phyloP scores from a whole-genome alignment of 2,888 invertebrate species.

The Caenorhabditis drosophilae region DNA sequence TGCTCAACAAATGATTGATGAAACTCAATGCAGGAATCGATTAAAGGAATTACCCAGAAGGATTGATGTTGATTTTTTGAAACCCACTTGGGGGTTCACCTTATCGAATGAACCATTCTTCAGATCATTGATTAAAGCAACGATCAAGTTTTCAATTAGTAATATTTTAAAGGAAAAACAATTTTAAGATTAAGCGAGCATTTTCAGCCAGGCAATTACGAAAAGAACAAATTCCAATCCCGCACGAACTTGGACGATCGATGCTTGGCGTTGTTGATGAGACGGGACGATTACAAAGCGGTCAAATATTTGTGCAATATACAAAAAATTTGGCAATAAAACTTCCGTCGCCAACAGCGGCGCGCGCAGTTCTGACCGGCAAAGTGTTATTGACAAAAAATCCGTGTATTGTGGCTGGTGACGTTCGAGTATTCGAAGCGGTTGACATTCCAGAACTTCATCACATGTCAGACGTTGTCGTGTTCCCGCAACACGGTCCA shows the following conservation, averaged over 20 bases:
- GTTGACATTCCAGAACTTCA: slow-evolving; percentile 60
- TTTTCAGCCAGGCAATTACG: slow-evolving; percentile 34
- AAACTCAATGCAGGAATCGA: slow-evolving; percentile 49
- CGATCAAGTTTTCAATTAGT: slow-evolving; percentile 40
- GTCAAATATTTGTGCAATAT: slow-evolving; percentile 61
- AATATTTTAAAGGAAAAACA: not conserved
- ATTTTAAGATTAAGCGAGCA: not conserved
- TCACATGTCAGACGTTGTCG: slow-evolving; percentile 69
- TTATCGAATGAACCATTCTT: slow-evolving; percentile 59
- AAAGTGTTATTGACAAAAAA: slow-evolving; percentile 70
- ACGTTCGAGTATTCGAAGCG: slow-evolving; percentile 68
- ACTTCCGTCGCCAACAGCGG: slow-evolving; percentile 33
- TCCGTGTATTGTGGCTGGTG: slow-evolving; percentile 71
- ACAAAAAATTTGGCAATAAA: slow-evolving; percentile 40
- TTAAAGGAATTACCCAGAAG: slow-evolving; percentile 50
- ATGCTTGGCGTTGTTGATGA: slow-evolving; percentile 67
- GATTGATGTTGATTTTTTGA: slow-evolving; percentile 33
- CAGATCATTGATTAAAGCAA: slow-evolving; percentile 54
- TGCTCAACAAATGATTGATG: slow-evolving; percentile 54
- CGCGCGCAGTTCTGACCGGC: slow-evolving; percentile 46
- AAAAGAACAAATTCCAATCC: slow-evolving; percentile 49
- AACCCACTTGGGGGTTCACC: slow-evolving; percentile 29
- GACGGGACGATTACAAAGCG: slow-evolving; percentile 52
- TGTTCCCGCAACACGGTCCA: slow-evolving; percentile 70
- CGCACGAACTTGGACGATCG: slow-evolving; percentile 47